These are phyloP conservation scores for Porites australiensis DNA, from an alignment of 64 coral and sea anemone species.

Conservation along the genomic window DNA sequence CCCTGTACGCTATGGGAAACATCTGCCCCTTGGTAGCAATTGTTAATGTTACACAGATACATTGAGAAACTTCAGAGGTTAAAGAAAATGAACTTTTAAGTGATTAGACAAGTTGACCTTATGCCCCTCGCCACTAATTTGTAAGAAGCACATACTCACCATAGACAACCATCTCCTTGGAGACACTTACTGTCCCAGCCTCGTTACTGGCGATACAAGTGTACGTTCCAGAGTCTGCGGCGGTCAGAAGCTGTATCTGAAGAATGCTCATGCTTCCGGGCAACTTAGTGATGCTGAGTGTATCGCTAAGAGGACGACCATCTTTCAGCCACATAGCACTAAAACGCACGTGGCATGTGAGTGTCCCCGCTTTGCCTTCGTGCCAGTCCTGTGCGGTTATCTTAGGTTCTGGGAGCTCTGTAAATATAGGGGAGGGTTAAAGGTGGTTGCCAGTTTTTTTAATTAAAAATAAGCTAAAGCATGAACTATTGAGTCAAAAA, in stretches of 20 bases:
- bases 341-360: background rate
- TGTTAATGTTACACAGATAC: too few relatives aligned
- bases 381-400: background rate
- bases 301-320: background rate
- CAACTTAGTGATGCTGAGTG: background rate
- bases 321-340: conserved; percentile 55
- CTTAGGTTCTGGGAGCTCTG: conserved; percentile 15
- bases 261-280: conserved; percentile 3
- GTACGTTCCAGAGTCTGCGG: conserved; percentile 68
- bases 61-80: too few relatives aligned
- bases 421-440: background rate
- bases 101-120: too few relatives aligned
- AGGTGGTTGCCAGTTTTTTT: background rate
- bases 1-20: too few relatives aligned
- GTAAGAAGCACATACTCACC: conserved; percentile 43
- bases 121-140: background rate
- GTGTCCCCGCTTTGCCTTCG: background rate
- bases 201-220: conserved; percentile 79
- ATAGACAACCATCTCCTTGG: conserved; percentile 68
- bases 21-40: too few relatives aligned
- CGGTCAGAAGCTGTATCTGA: background rate
- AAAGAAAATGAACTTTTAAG: too few relatives aligned
- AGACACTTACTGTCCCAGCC: conserved; percentile 53
- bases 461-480: too few relatives aligned
- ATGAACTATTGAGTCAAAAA: too few relatives aligned